These are phyloP conservation scores for Lochmaea crataegi DNA, from an alignment of 2,888 invertebrate species.

Conservation along the genomic window DNA sequence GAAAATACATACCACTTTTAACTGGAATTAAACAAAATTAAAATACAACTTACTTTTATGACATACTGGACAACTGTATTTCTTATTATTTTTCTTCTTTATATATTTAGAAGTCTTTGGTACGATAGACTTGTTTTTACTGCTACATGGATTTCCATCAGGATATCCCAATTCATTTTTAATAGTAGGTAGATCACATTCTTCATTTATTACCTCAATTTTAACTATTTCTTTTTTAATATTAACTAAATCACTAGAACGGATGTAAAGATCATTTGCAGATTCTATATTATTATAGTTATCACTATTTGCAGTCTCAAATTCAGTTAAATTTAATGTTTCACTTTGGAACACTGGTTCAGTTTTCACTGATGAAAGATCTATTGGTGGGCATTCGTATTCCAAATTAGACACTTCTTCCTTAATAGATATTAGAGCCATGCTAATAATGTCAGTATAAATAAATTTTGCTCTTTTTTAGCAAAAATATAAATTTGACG, in stretches of 20 bases:
- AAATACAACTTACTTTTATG: constrained; percentile 20
- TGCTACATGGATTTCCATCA: constrained; percentile 13
- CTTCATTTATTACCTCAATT: constrained; percentile 7
- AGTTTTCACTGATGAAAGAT: constrained; percentile 9
- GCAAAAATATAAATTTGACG: background rate
- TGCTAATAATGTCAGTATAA: background rate
- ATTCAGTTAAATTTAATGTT: background rate
- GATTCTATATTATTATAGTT: constrained; percentile 10
- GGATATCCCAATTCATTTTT: background rate
- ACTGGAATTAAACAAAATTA: background rate
- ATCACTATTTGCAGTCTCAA: background rate
- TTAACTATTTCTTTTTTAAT: constrained; percentile 10
- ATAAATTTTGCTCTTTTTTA: background rate
- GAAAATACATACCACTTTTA: background rate
- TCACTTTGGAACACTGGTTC: constrained; percentile 1
- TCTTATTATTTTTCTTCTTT: constrained; percentile 9
- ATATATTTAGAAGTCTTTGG: background rate
- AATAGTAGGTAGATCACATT: constrained; percentile 9
- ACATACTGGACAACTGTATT: constrained; percentile 19
- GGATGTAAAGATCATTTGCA: background rate
- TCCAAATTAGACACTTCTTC: background rate
- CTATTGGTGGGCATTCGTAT: constrained; percentile 2
- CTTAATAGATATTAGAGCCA: constrained; percentile 5
- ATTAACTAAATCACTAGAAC: constrained; percentile 2
- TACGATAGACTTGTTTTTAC: background rate